Base-by-base conservation (phyloP, 2,113 vertebrate species). In the Brachyhypopomus gauderio region DNA sequence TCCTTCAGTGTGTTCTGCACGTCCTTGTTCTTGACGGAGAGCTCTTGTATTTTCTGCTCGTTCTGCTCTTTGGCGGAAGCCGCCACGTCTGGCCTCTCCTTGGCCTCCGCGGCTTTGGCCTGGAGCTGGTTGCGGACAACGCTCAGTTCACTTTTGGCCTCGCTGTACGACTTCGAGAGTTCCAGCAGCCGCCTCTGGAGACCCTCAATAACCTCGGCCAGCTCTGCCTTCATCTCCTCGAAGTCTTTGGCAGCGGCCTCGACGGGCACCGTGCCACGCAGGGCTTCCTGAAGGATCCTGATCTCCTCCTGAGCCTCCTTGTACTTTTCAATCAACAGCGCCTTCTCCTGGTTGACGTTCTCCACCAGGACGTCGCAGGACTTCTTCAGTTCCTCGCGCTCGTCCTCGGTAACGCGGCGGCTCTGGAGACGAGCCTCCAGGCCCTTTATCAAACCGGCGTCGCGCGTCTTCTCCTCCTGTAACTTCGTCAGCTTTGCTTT, bases 231-330 rank as follows among this genome's bases (percentile, higher is more conserved):
- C 92, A 92, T 92, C 82, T 97, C 95, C 48, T 91, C 93, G 62
- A 95, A 90, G 88, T 96, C 95, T 67, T 94, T 94, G 75, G 93
- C 94, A 12, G 89, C 90, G 2, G 93, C 89, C 75, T 95, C 94
- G 12, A 94, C 92, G 0, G 93, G 90, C 12, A 91, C 85, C 2
- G 96, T 95, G 60, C 88, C 93, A 81, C 91, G 85, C 34, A 98
- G 87, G 22, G 95, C 94, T 27, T 96, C 96, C 90, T 97, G 91
- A 0, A 98, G 90, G 84, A 94, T 94, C 87, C 85, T 92, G 56
- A 98, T 96, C 90, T 98, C 96, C 85, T 96, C 96, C 86, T 96
- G 94, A 1, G 96, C 95, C 79, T 97, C 96, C 78, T 93, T 94
- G 88, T 97, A 95, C 52, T 92, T 93, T 85, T 94, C 94, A 82